These are phyloP conservation scores for Scleropages formosus DNA, from an alignment of 2,797 vertebrate genomes.

Conservation along the genomic window DNA sequence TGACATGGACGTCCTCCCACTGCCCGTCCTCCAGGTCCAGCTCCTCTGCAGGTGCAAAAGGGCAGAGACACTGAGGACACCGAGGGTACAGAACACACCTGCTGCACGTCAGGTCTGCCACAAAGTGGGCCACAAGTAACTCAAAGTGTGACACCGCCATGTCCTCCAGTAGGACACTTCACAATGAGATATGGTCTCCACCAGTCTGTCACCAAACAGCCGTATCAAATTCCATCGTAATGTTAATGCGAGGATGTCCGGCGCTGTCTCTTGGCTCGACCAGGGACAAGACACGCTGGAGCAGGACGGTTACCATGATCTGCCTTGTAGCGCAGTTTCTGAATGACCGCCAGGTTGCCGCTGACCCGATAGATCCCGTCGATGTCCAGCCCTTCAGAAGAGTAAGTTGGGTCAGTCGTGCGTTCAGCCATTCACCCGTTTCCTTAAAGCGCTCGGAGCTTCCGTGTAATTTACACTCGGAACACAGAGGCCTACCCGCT, in stretches of 20 bases:
- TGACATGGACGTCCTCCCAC: slow-evolving; percentile 92
- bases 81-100: no score
- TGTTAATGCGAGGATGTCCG: not conserved
- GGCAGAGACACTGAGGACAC: not conserved
- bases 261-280: no score
- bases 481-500: no score
- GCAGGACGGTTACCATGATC: slow-evolving; percentile 77
- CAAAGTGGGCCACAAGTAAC: no score
- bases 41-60: slow-evolving; percentile 70
- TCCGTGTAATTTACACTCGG: no score
- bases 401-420: slow-evolving; percentile 16
- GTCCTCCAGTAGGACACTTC: no score
- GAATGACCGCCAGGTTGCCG: slow-evolving; percentile 90
- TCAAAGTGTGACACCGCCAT: no score
- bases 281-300: no score
- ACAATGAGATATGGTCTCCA: no score
- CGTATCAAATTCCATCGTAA: not conserved
- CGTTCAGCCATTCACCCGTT: not conserved
- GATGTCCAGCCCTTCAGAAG: slow-evolving; percentile 79
- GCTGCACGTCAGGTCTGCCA: no score
- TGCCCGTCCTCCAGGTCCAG: slow-evolving; percentile 86
- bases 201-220: no score
- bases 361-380: slow-evolving; percentile 93
- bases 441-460: not conserved
- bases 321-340: slow-evolving; percentile 89